Conservation (phyloP, 2,113 vertebrate species). For the Prionailurus bengalensis region DNA sequence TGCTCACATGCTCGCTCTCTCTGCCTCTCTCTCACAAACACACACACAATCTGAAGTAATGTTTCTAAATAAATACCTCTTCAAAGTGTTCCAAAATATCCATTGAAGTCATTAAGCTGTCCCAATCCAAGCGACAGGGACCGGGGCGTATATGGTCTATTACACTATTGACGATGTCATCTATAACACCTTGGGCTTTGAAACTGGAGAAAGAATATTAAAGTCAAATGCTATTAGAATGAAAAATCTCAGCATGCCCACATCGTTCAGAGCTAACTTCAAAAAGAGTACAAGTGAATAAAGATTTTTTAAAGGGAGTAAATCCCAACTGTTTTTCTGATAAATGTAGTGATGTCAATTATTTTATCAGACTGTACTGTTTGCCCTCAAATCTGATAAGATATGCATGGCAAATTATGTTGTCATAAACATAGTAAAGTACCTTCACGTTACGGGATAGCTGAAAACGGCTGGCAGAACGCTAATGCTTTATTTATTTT, state of each 20-base stretch:
- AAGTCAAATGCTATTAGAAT: slow-evolving; percentile 38
- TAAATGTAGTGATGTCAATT: slow-evolving; percentile 27
- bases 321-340: background rate
- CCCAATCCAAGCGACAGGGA: slow-evolving; percentile 91
- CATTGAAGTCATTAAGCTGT: slow-evolving; percentile 93
- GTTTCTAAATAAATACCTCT: slow-evolving; percentile 84
- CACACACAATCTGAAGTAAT: background rate
- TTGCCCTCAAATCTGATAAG: background rate
- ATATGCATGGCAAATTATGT: background rate
- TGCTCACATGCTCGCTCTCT: accelerated
- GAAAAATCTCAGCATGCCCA: background rate
- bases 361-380: slow-evolving; percentile 8
- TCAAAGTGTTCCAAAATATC: slow-evolving; percentile 91
- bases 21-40: background rate
- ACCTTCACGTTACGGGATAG: background rate
- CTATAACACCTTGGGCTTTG: slow-evolving; percentile 91
- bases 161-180: slow-evolving; percentile 86
- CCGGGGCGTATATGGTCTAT: slow-evolving; percentile 93
- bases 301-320: background rate
- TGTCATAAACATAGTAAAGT: background rate
- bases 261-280: background rate
- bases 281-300: background rate
- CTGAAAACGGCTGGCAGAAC: background rate
- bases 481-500: background rate
- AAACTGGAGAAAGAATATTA: slow-evolving; percentile 86